These are phyloP conservation scores for Silurus asotus DNA, from an alignment of 2,113 vertebrate genomes.

Conservation along the genomic window DNA sequence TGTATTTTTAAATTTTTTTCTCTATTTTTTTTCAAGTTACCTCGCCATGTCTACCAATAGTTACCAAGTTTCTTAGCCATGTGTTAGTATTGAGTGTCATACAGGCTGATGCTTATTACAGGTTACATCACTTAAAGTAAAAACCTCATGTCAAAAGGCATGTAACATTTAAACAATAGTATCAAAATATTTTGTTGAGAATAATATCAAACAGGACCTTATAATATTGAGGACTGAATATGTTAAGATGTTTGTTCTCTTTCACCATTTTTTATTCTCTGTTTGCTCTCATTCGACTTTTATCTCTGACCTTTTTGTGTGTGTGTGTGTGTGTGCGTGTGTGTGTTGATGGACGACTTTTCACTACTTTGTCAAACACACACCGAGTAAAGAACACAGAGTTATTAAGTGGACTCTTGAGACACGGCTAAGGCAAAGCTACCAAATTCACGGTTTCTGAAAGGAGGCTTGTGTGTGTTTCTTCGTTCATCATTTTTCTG, in stretches of 20 bases:
- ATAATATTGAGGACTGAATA: not conserved
- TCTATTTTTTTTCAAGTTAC: not conserved
- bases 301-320: not conserved
- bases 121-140: not conserved
- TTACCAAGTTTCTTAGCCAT: not conserved
- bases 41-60: not conserved
- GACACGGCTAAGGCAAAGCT: not conserved
- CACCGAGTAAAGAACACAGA: not conserved
- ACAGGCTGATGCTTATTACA: not conserved
- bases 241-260: not conserved
- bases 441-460: not conserved
- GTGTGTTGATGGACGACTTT: constrained; percentile 17
- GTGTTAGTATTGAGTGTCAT: not conserved
- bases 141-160: not conserved
- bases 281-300: not conserved
- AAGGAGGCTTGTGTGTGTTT: not conserved
- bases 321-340: not conserved
- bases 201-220: not conserved
- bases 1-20: too few relatives aligned
- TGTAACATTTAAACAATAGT: not conserved
- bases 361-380: not conserved
- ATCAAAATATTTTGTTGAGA: not conserved
- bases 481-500: too few relatives aligned
- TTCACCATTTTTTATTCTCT: not conserved
- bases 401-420: not conserved